Conservation (phyloP, 2,113 vertebrate genomes). For the Dasyprocta punctata region DNA sequence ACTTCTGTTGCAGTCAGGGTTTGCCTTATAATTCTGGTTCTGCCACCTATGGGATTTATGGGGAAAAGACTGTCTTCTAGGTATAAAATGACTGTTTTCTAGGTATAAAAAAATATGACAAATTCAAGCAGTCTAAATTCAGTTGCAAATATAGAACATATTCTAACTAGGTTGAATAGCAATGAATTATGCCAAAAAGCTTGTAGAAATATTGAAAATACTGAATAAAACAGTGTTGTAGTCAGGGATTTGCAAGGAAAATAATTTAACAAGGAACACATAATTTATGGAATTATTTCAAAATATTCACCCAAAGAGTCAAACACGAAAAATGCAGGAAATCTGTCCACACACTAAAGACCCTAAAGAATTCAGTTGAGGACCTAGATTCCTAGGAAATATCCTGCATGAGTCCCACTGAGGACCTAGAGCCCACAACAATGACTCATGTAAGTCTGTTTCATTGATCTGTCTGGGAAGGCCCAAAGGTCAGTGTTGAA, state of each 20-base stretch:
- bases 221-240: neutral
- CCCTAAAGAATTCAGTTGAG: no score
- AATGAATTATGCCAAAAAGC: neutral
- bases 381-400: no score
- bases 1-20: neutral
- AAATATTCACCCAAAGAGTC: no score
- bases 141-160: neutral
- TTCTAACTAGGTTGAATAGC: neutral
- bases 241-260: neutral
- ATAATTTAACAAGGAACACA: neutral
- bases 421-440: no score
- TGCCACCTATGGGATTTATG: neutral
- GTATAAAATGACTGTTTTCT: no score
- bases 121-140: neutral
- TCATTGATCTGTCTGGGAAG: no score
- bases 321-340: no score
- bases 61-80: neutral
- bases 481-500: no score
- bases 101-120: neutral
- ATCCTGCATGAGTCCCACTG: no score
- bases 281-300: no score
- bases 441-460: no score
- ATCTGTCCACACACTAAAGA: no score
- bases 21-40: neutral
- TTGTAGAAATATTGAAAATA: conserved; percentile 1